A percentile compares a stretch with the other conserved stretches of the same genome.
Evolutionary conservation across 2,113 vertebrate genomes (phyloP).

Genomic region (Solea solea): DNA sequence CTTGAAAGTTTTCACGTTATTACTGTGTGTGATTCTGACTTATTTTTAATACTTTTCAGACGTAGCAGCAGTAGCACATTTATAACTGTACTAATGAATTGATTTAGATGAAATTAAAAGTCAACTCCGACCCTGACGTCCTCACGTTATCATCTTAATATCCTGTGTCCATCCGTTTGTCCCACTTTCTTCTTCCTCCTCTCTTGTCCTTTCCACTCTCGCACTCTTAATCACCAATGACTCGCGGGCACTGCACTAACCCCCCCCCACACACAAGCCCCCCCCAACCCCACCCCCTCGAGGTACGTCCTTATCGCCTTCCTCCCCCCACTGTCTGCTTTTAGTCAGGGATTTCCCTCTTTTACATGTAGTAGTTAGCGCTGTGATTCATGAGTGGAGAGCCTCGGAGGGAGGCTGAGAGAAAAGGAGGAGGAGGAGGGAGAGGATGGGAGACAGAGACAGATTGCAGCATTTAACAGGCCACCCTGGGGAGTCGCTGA

Average conservation of each 20-base stretch:
- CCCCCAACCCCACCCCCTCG: too few species aligned
- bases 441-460: constrained; percentile 73
- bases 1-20: too few species aligned
- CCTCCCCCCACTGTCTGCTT: constrained; percentile 25
- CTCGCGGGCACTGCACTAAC: constrained; percentile 41
- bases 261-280: too few species aligned
- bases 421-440: constrained; percentile 18
- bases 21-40: too few species aligned
- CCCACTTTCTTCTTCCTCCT: constrained; percentile 15
- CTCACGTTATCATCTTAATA: constrained; percentile 21
- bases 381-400: constrained; percentile 64
- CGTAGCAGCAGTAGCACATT: too few species aligned
- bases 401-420: constrained; percentile 51
- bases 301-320: constrained; percentile 53
- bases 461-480: constrained; percentile 84
- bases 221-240: constrained; percentile 34
- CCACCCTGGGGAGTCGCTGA: constrained; percentile 79
- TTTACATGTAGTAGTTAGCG: constrained; percentile 66
- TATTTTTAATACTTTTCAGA: too few species aligned
- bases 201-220: constrained; percentile 17
- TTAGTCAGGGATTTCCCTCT: constrained; percentile 67
- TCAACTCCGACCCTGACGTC: constrained; percentile 14
- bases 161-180: constrained; percentile 16
- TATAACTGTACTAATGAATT: background rate
- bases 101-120: constrained; percentile 32